These are phyloP conservation scores for Dicyrtomina minuta DNA, from an alignment of 2,888 invertebrate species.

Conservation along the genomic window DNA sequence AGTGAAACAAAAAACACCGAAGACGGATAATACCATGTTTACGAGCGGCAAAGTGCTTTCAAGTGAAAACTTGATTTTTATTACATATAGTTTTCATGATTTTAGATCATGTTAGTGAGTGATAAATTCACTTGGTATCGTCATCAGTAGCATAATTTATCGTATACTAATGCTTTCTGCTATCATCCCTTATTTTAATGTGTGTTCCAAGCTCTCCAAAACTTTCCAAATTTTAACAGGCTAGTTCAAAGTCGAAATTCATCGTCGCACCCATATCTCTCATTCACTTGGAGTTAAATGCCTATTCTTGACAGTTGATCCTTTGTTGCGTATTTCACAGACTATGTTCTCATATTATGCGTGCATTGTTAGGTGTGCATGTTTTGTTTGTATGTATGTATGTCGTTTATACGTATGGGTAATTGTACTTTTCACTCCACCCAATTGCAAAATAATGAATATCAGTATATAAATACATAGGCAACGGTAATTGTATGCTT, in stretches of 20 bases:
- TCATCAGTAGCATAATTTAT: slow-evolving; percentile 15
- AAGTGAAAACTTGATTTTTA: slow-evolving; percentile 12
- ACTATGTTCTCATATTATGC: no score
- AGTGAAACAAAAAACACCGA: slow-evolving; percentile 3
- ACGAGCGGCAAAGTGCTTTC: slow-evolving; percentile 4
- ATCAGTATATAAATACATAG: no score
- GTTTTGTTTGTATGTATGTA: no score
- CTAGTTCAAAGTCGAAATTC: neutral
- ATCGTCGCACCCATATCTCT: neutral
- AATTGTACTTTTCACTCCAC: no score
- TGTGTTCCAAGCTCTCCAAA: neutral
- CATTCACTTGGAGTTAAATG: no score
- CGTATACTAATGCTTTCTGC: neutral
- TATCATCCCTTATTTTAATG: neutral
- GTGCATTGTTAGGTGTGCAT: no score
- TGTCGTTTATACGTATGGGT: no score
- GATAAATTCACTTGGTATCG: slow-evolving; percentile 1
- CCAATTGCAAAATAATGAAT: no score
- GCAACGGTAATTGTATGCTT: no score
- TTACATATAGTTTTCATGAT: neutral
- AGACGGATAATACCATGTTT: slow-evolving; percentile 2
- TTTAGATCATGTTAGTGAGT: neutral
- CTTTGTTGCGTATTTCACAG: no score
- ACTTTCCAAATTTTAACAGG: no score
- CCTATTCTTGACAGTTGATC: no score